Evolutionary conservation across 1,140 invertebrate genomes (phyloP), one percentile per base, ranked within the genome.

Genomic region (Ceratoteleas bidentatus): DNA sequence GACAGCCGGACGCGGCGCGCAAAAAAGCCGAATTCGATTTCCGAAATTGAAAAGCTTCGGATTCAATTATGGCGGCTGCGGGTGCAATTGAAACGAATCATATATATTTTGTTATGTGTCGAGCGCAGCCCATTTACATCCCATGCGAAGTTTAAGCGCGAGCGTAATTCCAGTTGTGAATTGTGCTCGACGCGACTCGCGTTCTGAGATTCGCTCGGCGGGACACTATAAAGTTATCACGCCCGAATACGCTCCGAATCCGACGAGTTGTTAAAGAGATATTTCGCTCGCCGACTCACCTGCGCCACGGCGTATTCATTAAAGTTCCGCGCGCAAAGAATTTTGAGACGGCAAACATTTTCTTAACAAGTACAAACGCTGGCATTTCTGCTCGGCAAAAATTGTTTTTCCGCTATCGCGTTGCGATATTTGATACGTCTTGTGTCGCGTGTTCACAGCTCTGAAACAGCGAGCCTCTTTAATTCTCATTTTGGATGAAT

Each of bases 151-250:
- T 43, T 68, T 64, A 80, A 80, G 11, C 50, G 50, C 40, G 24
- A 66, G 52, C 69, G 58, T 74, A 81, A 81, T 81, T 81, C 47
- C 64, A 57, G 60, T 66, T 66, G 62, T 73, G 56, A 73, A 81
- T 73, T 81, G 64, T 70, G 50, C 62, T 32, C 65, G 69, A 54
- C 61, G 16, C 68, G 74, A 81, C 58, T 81, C 57, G 56, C 50
- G 53, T 38, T 15, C 64, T 49, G 64, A 69, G 60, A 75, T 74
- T 81, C 49, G 53, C 15, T 53, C 33, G 45, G 4, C 65, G 64
- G 1, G 24, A 74, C 66, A 60, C 61, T 72, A 52, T 56, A 58
- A 69, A 81, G 57, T 81, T 80, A 69, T 64, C 57, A 43, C 61
- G 53, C 53, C 24, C n/a, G n/a, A n/a, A n/a, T n/a, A n/a, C n/a